phyloP scores from a whole-genome alignment of 2,797 vertebrate genomes.

The Morus bassanus region DNA sequence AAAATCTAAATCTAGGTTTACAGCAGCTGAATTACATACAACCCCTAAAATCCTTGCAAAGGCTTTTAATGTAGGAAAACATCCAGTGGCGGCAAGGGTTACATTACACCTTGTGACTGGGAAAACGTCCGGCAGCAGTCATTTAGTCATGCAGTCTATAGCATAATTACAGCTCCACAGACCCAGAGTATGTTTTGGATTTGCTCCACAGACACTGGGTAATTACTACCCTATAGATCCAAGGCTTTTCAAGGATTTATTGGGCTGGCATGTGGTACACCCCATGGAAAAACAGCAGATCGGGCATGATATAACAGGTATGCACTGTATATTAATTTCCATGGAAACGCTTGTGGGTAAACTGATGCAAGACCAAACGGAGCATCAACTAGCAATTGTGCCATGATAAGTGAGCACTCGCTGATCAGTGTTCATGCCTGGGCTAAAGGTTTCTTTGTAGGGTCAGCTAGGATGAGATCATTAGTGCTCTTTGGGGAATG shows the following conservation, averaged over 20 bases:
- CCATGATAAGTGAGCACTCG: neutral
- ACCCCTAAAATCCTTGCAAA: neutral
- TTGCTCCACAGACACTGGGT: neutral
- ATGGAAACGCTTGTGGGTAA: slow-evolving; percentile 18
- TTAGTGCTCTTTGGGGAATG: neutral
- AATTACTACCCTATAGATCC: neutral
- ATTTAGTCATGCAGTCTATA: neutral
- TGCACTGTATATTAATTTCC: neutral
- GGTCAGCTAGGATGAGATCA: slow-evolving; percentile 43
- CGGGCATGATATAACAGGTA: neutral
- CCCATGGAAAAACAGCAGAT: neutral
- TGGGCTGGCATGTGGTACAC: neutral
- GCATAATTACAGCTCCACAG: neutral
- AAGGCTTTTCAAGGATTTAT: neutral
- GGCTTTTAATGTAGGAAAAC: neutral
- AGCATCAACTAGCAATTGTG: neutral
- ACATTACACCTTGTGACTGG: slow-evolving; percentile 44
- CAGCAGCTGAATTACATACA: neutral
- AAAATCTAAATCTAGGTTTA: neutral
- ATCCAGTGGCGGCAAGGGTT: neutral
- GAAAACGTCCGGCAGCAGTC: neutral
- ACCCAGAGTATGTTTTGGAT: neutral
- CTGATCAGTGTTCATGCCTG: neutral
- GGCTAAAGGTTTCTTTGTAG: neutral
- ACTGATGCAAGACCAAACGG: neutral